These are phyloP conservation scores for Tadarida brasiliensis DNA, from an alignment of 2,797 vertebrate species.

Conservation along the genomic window DNA sequence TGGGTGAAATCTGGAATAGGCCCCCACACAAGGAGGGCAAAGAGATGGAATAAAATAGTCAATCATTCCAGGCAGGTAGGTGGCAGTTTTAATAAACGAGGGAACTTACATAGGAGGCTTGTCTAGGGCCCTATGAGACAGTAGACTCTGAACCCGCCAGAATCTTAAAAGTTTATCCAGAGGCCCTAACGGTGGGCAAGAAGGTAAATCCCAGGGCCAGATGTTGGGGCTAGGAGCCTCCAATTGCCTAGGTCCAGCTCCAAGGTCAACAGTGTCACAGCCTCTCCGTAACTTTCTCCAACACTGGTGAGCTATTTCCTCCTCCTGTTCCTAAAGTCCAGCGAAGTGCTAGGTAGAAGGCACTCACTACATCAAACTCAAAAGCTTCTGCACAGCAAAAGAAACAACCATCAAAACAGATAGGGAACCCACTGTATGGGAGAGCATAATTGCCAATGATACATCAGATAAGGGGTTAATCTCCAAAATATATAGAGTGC, in stretches of 20 bases:
- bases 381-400: too few relatives aligned
- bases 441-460: too few relatives aligned
- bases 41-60: not conserved
- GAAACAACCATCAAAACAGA: too few relatives aligned
- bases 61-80: not conserved
- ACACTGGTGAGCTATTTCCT: not conserved
- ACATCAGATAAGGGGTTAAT: too few relatives aligned
- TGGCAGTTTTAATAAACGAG: too few relatives aligned
- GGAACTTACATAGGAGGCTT: not conserved
- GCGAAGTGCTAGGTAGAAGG: not conserved
- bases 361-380: too few relatives aligned
- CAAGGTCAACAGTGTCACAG: not conserved
- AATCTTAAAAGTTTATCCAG: not conserved
- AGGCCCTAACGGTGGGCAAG: not conserved
- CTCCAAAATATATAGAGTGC: too few relatives aligned
- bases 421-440: too few relatives aligned
- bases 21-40: not conserved
- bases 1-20: not conserved
- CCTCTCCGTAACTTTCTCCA: not conserved
- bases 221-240: not conserved
- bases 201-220: not conserved
- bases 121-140: fast-evolving
- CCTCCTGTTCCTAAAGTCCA: not conserved
- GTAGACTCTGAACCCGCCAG: not conserved
- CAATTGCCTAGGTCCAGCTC: not conserved